Conservation (phyloP, 2,113 vertebrate genomes). For the Falco punctatus region DNA sequence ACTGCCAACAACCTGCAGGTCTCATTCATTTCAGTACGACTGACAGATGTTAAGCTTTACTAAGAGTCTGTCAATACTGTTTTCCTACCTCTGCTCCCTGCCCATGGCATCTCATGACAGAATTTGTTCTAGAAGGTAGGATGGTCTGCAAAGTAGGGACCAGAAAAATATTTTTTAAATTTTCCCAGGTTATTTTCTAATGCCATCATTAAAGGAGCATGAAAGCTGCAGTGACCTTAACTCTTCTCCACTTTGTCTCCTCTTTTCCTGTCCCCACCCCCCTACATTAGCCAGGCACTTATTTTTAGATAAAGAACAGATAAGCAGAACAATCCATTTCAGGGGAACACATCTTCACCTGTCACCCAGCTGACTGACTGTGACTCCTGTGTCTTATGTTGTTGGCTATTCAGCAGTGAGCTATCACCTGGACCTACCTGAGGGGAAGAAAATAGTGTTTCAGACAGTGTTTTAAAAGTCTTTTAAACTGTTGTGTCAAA, state of each 20-base stretch:
- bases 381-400: not conserved
- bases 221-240: slow-evolving; percentile 25
- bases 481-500: not conserved
- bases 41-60: slow-evolving; percentile 2
- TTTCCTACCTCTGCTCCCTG: not conserved
- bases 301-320: slow-evolving; percentile 66
- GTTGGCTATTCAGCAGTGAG: not conserved
- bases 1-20: not conserved
- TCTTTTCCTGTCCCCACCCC: not conserved
- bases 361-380: slow-evolving; percentile 56
- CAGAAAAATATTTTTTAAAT: not conserved
- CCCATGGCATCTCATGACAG: not conserved
- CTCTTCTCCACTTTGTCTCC: not conserved
- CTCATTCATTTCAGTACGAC: not conserved
- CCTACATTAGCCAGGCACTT: not conserved
- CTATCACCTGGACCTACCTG: slow-evolving; percentile 22
- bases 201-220: not conserved
- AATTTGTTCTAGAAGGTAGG: not conserved
- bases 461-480: not conserved
- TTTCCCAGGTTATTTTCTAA: not conserved
- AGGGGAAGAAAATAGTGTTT: not conserved
- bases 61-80: not conserved
- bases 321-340: slow-evolving; percentile 50
- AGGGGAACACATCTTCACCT: slow-evolving; percentile 37
- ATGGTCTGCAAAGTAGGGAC: not conserved